Conservation (phyloP, 2,888 invertebrate species). For the Prosopocoilus inquinatus region DNA sequence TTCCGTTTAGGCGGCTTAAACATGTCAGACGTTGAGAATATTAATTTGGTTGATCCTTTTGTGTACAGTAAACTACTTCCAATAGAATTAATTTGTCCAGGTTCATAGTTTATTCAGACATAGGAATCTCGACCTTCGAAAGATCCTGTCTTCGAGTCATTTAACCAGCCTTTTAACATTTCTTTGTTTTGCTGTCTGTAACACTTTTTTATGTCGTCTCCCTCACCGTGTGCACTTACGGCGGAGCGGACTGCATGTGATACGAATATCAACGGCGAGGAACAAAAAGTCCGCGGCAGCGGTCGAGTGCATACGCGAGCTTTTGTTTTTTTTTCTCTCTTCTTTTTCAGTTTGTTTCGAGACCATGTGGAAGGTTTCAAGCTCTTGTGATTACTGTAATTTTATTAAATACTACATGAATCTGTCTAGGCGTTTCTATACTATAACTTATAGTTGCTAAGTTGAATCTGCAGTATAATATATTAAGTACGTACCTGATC, state of each 20-base stretch:
- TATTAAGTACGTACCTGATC: no score
- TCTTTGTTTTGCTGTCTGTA: slow-evolving; percentile 41
- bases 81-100: slow-evolving; percentile 5
- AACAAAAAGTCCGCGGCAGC: no score
- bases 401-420: no score
- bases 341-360: no score
- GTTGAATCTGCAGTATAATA: no score
- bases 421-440: no score
- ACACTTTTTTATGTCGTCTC: slow-evolving; percentile 37
- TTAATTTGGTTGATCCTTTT: neutral
- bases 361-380: no score
- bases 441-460: no score
- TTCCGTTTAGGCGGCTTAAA: neutral
- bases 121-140: slow-evolving; percentile 28
- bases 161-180: slow-evolving; percentile 35
- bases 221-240: slow-evolving; percentile 24
- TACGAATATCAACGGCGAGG: no score
- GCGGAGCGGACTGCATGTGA: neutral
- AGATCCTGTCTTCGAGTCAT: slow-evolving; percentile 35
- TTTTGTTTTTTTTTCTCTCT: no score
- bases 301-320: no score
- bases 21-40: slow-evolving; percentile 1
- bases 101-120: slow-evolving; percentile 1
- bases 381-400: no score
- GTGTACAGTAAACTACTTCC: slow-evolving; percentile 1